Evolutionary conservation across 2,797 vertebrate species (phyloP).

Genomic region (Astyanax mexicanus): DNA sequence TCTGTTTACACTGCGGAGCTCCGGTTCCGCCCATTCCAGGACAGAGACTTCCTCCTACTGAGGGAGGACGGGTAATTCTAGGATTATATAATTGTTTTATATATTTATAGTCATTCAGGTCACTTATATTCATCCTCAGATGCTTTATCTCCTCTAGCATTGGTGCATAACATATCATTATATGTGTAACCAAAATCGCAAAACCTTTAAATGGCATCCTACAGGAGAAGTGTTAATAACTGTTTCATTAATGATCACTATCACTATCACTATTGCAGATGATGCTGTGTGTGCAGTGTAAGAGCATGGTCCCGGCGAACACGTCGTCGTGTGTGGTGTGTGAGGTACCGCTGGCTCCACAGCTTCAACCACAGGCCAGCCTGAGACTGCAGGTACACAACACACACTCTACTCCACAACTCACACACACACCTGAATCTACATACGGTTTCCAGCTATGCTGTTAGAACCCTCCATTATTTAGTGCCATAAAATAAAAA

Average conservation of each 20-base stretch:
- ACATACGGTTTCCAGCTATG: too few species aligned
- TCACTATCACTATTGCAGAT: constrained; percentile 76
- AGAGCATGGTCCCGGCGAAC: constrained; percentile 82
- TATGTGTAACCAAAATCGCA: too few species aligned
- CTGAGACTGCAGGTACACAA: constrained; percentile 75
- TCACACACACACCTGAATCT: too few species aligned
- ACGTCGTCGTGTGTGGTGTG: constrained; percentile 86
- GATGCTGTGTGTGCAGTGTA: constrained; percentile 83
- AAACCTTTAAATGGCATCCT: too few species aligned
- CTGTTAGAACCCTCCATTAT: too few species aligned
- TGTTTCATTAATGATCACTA: neutral
- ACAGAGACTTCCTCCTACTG: constrained; percentile 75
- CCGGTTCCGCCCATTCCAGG: constrained; percentile 75
- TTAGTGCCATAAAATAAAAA: too few species aligned
- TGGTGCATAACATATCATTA: too few species aligned
- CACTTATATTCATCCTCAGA: too few species aligned
- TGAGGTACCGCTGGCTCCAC: constrained; percentile 78
- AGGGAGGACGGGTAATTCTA: constrained; percentile 81
- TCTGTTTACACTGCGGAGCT: constrained; percentile 88
- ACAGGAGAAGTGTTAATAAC: too few species aligned
- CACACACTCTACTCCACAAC: too few species aligned
- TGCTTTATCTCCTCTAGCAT: too few species aligned
- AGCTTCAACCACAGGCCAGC: constrained; percentile 76
- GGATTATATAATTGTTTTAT: neutral
- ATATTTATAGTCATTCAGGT: too few species aligned